These are phyloP conservation scores for Steromphala cineraria DNA, from an alignment of 2,888 invertebrate species.

Conservation along the genomic window DNA sequence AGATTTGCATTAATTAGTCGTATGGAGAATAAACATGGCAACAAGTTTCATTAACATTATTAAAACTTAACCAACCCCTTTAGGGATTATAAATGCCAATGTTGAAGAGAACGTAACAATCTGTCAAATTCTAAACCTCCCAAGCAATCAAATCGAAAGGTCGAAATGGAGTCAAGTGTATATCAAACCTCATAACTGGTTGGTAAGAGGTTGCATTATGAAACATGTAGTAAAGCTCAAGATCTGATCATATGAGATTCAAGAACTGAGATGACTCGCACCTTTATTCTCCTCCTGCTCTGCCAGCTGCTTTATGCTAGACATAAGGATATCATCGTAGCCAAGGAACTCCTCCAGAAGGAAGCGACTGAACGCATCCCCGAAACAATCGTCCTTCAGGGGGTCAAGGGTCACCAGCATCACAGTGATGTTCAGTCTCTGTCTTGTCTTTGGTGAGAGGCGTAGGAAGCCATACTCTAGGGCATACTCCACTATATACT, in stretches of 20 bases:
- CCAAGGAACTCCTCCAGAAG: constrained; percentile 95
- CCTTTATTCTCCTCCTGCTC: constrained; percentile 98
- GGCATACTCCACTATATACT: constrained; percentile 98
- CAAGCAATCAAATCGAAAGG: too few species aligned
- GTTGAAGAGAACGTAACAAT: too few species aligned
- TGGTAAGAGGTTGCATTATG: too few species aligned
- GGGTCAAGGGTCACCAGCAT: constrained; percentile 83
- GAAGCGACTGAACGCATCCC: constrained; percentile 91
- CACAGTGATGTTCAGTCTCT: constrained; percentile 92
- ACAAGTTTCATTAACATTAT: too few species aligned
- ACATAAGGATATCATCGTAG: constrained; percentile 97
- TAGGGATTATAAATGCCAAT: too few species aligned
- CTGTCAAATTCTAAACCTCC: too few species aligned
- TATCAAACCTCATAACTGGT: too few species aligned
- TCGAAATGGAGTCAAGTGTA: too few species aligned
- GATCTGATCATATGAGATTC: background rate
- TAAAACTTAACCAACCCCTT: too few species aligned
- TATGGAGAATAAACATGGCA: too few species aligned
- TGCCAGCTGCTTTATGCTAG: constrained; percentile 94
- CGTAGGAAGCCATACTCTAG: constrained; percentile 97
- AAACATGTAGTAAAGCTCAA: too few species aligned
- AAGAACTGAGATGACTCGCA: constrained; percentile 49
- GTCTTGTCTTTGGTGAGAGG: constrained; percentile 89
- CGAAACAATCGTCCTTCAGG: constrained; percentile 91
- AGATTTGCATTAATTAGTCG: too few species aligned